Percentiles rank a stretch among this genome's conserved stretches.
These are phyloP conservation scores for Nestor notabilis DNA, from an alignment of 2,113 vertebrate genomes.

Conservation along the genomic window DNA sequence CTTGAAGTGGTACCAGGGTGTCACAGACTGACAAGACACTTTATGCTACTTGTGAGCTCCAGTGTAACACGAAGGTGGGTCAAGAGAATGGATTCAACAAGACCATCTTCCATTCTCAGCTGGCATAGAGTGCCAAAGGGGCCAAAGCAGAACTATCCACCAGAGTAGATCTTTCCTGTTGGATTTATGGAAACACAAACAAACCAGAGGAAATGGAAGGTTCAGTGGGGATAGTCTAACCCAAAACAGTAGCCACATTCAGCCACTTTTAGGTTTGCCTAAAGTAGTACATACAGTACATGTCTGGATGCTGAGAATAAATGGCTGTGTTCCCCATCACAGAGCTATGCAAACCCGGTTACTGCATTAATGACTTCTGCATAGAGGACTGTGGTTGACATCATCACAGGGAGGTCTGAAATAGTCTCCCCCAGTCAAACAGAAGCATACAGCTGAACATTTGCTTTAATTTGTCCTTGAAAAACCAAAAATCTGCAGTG, in stretches of 20 bases:
- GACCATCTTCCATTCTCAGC: background rate
- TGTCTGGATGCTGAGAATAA: background rate
- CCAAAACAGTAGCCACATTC: background rate
- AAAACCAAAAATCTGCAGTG: background rate
- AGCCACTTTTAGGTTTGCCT: background rate
- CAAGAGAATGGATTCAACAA: background rate
- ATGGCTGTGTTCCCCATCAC: rapidly evolving
- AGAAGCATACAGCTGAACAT: background rate
- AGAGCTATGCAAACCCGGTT: background rate
- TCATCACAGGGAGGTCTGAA: background rate
- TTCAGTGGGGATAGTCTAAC: background rate
- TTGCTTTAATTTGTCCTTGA: background rate
- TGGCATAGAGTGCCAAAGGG: background rate
- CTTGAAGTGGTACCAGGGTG: background rate
- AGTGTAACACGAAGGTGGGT: background rate
- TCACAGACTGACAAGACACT: background rate
- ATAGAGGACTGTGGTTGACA: background rate
- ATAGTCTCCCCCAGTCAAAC: background rate
- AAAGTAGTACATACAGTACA: background rate
- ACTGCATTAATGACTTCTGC: background rate
- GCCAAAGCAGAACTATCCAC: background rate
- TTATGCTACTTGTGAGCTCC: background rate
- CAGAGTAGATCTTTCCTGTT: background rate
- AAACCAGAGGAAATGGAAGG: background rate
- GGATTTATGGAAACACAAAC: background rate